Conservation (phyloP, 2,797 vertebrate genomes). For the Erpetoichthys calabaricus region DNA sequence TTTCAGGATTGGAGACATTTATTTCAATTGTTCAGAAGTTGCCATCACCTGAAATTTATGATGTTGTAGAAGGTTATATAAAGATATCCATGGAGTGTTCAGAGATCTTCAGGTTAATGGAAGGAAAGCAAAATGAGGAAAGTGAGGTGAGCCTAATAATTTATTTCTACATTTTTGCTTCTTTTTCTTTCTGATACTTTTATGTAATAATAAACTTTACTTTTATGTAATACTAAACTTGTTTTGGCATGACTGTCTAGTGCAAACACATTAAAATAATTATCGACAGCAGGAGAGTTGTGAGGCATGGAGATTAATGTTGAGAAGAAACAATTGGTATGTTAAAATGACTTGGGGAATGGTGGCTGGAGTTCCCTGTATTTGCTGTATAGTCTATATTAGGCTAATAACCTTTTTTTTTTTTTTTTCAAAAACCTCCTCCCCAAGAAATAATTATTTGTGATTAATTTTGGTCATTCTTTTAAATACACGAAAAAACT, state of each 20-base stretch:
- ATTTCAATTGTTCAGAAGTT: slow-evolving; percentile 57
- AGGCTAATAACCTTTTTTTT: neutral
- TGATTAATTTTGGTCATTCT: too few relatives aligned
- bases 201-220: too few relatives aligned
- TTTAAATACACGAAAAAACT: too few relatives aligned
- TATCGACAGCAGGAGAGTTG: too few relatives aligned
- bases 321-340: neutral
- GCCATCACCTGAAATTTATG: slow-evolving; percentile 52
- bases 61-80: slow-evolving; percentile 84
- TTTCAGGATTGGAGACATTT: slow-evolving; percentile 65
- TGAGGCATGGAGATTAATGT: neutral
- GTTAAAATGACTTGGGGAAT: too few relatives aligned
- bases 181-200: too few relatives aligned
- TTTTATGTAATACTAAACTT: too few relatives aligned
- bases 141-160: slow-evolving; percentile 49
- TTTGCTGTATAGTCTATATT: neutral
- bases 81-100: slow-evolving; percentile 84
- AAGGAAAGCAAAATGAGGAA: slow-evolving; percentile 57
- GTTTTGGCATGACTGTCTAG: too few relatives aligned
- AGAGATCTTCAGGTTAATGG: slow-evolving; percentile 74
- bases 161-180: neutral
- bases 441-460: neutral
- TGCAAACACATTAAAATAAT: too few relatives aligned
- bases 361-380: too few relatives aligned
- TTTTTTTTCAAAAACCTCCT: neutral